Evolutionary conservation across 1,140 invertebrate species (phyloP), one percentile per base, ranked within the genome.

Genomic region (Pogonomyrmex barbatus): DNA sequence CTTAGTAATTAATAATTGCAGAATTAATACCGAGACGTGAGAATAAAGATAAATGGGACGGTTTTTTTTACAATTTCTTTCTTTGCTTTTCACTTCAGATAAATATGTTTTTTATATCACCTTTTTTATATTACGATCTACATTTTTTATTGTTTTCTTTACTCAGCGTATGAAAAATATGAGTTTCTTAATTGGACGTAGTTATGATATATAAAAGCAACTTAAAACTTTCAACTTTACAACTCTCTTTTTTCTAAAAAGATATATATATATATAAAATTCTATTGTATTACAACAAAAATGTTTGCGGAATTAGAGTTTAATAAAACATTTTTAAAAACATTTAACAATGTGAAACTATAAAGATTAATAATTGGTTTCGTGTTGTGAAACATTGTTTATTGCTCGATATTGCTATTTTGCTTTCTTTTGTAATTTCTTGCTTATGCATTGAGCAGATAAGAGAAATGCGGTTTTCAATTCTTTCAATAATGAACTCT

Each of bases 1-100:
- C 65, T 45, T 86, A 71, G 67, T 78, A 89, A 89, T 89, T 89
- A 89, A 89, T 89, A 89, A 89, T 89, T 85, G 73, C 79, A 85
- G 73, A 89, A 89, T 89, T 89, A 89, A 89, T 89, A 89, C 88
- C 85, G 24, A 65, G 70, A 54, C 71, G 73, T 84, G 71, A 85
- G 58, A 87, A 82, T 87, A 87, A 89, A 89, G 88, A 83, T 78
- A 50, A 24, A 87, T 89, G 24, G 73, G 58, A 63, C 39, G 30
- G 50, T 17, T 10, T 73, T 33, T 82, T 83, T 54, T 1, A 42
- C 10, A 83, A 83, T 83, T 83, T 50, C 78, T 68, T 60, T 45
- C 50, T 56, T 12, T 30, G 24, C 30, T 14, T 12, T n/a, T 42
- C 10, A 10, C 4, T 10, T 42, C 24, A 8, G 36, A 30, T 24